Evolutionary conservation across 2,113 vertebrate species (phyloP).

Genomic region (Lipophrys pholis): DNA sequence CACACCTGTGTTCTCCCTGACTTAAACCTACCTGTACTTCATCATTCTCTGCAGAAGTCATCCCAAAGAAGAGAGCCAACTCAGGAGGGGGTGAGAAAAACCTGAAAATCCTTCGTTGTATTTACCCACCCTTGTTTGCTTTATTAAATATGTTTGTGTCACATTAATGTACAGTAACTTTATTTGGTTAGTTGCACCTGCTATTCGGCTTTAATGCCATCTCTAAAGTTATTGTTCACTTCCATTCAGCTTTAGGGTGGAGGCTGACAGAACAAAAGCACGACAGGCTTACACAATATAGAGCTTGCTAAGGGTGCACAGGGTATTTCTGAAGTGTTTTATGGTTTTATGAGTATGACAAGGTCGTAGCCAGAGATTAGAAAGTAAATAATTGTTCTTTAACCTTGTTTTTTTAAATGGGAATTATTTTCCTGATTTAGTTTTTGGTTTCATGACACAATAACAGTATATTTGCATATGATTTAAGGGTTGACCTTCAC

Average conservation of each 20-base stretch:
- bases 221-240: slow-evolving; percentile 9
- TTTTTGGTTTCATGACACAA: no score
- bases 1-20: slow-evolving; percentile 50
- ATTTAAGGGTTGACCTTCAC: no score
- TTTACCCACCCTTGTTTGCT: not conserved
- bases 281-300: slow-evolving; percentile 1
- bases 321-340: not conserved
- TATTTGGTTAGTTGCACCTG: not conserved
- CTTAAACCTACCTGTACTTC: slow-evolving; percentile 52
- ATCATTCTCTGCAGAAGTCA: slow-evolving; percentile 71
- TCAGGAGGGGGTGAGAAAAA: slow-evolving; percentile 75
- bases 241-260: slow-evolving; percentile 1
- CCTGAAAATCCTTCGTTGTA: not conserved
- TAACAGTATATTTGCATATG: no score
- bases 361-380: no score
- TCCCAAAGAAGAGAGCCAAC: slow-evolving; percentile 79
- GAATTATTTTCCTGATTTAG: no score
- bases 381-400: no score
- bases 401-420: no score
- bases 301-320: slow-evolving; percentile 3
- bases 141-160: no score
- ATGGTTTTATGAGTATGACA: no score
- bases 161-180: no score
- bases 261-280: slow-evolving; percentile 24
- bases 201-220: slow-evolving; percentile 12